phyloP scores from a whole-genome alignment of 2,797 vertebrate genomes.

The Chiroxiphia lanceolata region DNA sequence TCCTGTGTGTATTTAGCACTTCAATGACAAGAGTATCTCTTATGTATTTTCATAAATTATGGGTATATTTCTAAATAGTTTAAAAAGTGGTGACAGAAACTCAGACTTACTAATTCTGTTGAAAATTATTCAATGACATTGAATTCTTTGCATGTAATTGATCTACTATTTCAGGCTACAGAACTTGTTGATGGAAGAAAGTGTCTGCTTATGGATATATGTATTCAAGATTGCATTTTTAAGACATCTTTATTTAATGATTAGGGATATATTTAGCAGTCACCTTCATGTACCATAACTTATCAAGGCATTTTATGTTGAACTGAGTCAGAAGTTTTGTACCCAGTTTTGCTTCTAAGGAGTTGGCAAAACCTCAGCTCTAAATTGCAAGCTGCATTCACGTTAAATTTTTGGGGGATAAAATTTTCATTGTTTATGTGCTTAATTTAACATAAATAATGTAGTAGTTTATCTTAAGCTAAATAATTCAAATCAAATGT shows the following conservation, averaged over 20 bases:
- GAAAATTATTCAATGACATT: neutral
- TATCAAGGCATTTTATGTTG: neutral
- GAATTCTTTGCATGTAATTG: neutral
- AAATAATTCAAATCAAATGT: constrained; percentile 60
- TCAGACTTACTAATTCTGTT: neutral
- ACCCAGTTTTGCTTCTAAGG: constrained; percentile 1
- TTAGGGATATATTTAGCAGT: neutral
- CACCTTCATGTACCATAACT: neutral
- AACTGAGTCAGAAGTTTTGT: neutral
- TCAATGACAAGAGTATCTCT: neutral
- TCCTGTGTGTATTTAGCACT: neutral
- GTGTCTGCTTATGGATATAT: neutral
- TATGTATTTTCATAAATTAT: neutral
- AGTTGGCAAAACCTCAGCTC: constrained; percentile 1
- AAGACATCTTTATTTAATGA: neutral
- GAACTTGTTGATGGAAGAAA: neutral
- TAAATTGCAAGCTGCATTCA: neutral
- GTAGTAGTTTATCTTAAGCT: constrained; percentile 47
- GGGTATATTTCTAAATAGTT: neutral
- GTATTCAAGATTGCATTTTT: neutral
- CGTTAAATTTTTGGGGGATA: neutral
- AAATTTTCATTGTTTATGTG: constrained; percentile 40
- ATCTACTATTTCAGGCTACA: neutral
- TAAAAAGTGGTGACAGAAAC: neutral
- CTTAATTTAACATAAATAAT: constrained; percentile 64